phyloP scores from a whole-genome alignment of 1,140 invertebrate species.

The Solen grandis region DNA sequence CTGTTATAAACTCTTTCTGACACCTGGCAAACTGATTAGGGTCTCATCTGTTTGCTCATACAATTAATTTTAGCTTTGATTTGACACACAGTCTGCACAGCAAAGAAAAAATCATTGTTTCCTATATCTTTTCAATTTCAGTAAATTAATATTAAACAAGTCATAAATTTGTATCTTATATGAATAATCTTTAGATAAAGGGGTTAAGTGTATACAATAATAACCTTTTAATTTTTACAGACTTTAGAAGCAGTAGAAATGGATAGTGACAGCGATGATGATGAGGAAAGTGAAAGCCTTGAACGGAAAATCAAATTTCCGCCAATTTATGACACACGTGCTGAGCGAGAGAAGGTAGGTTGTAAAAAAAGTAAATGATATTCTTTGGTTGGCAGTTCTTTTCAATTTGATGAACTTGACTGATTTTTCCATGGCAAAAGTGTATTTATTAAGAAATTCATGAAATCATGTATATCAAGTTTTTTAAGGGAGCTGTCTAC shows the following conservation, averaged over 20 bases:
- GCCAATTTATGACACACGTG: neutral
- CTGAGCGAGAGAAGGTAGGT: slow-evolving; percentile 11
- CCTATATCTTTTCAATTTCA: too few species aligned
- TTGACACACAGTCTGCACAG: neutral
- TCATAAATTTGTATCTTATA: neutral
- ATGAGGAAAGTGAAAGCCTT: neutral
- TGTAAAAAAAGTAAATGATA: neutral
- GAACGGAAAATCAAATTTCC: neutral
- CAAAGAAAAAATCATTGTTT: neutral
- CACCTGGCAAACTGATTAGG: neutral
- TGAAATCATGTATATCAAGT: neutral
- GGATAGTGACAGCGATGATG: neutral
- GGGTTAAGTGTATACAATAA: too few species aligned
- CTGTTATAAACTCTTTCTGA: neutral
- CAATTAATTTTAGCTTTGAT: neutral
- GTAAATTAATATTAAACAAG: neutral
- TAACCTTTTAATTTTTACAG: neutral
- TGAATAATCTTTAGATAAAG: too few species aligned
- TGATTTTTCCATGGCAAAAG: neutral
- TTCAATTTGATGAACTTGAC: neutral
- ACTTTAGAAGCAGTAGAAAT: slow-evolving; percentile 9
- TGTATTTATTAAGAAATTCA: neutral
- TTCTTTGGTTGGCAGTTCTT: neutral
- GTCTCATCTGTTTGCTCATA: neutral
- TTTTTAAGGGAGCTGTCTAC: neutral